Base-by-base conservation (phyloP, 2,113 vertebrate species). In the Mesembrinibis cayennensis region DNA sequence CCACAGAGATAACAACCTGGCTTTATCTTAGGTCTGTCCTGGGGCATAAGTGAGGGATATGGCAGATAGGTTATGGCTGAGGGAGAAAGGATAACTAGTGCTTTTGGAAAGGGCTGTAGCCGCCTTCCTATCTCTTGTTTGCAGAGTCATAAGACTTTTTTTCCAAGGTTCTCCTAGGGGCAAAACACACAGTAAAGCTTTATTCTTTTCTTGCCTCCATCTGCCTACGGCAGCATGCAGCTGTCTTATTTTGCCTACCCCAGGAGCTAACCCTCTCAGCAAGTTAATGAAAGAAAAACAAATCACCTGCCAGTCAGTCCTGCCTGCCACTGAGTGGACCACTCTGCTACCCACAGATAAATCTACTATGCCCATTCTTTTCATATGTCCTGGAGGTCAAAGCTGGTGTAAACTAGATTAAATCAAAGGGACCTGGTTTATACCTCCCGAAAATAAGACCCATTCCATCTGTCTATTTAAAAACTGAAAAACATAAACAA, bases 261-360 rank as follows among this genome's bases (percentile, higher is more conserved):
- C 38, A n/a, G 81, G 55, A 89, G 30, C 34, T 61, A 56, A 89
- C 53, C 5, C 30, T 63, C 62, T 90, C 45, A 83, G 25, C 45
- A 87, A 89, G 36, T 49, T 38, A 59, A 10, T 45, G 67, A 23
- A 58, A 91, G 74, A 59, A 26, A 49, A 91, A 72, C 40, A 73
- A 69, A 16, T 45, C 63, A 34, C 62, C 49, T 56, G 50, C 10
- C 71, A 62, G 27, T 52, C 79, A 70, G 13, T 40, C 19, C 55
- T 94, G 29, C 13, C 62, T 56, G 45, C 34, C 18, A 14, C 44
- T 0, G 0, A 42, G 22, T 3, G 8, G 34, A 40, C 67, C 13
- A 14, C 44, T 30, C 65, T 50, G 25, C 55, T 13, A 7, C 52
- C 16, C 44, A 34, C 27, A 69, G 38, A 58, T 10, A 55, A 81